Percentiles rank a stretch among this genome's conserved stretches.
These are phyloP conservation scores for Boloria selene DNA, from an alignment of 2,888 invertebrate species.

Conservation along the genomic window DNA sequence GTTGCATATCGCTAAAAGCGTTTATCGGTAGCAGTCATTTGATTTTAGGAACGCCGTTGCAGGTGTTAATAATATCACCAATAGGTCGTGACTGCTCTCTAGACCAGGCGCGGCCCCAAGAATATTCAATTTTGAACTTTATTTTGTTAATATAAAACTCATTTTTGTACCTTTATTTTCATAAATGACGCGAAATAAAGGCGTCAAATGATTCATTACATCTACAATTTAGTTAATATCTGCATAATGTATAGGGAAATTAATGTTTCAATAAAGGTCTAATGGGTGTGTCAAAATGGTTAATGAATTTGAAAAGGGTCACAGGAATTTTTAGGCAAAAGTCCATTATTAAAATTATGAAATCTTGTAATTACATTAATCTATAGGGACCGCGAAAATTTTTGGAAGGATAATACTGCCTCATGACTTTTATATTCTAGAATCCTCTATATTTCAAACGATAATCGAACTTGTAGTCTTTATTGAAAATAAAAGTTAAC, in stretches of 20 bases:
- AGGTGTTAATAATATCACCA: slow-evolving; percentile 53
- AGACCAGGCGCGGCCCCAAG: background rate
- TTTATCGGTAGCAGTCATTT: slow-evolving; percentile 60
- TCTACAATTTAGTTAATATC: background rate
- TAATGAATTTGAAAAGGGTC: no score
- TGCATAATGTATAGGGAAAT: background rate
- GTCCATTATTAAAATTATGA: no score
- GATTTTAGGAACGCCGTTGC: slow-evolving; percentile 49
- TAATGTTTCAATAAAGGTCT: background rate
- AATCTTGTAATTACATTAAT: no score
- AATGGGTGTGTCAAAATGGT: no score
- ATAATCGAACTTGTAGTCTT: no score
- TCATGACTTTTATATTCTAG: no score
- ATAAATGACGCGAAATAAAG: background rate
- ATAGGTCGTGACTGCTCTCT: slow-evolving; percentile 46
- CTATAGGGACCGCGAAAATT: no score
- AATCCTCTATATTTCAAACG: no score
- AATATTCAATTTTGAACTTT: background rate
- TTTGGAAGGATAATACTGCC: no score
- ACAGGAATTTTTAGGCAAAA: no score
- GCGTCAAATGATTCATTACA: background rate
- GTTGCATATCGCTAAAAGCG: slow-evolving; percentile 58
- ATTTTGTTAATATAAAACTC: background rate
- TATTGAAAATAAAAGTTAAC: no score
- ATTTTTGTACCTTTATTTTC: background rate